Evolutionary conservation across 2,888 invertebrate species (phyloP), one percentile per base, ranked within the genome.

Genomic region (Schrankia costaestrigalis): DNA sequence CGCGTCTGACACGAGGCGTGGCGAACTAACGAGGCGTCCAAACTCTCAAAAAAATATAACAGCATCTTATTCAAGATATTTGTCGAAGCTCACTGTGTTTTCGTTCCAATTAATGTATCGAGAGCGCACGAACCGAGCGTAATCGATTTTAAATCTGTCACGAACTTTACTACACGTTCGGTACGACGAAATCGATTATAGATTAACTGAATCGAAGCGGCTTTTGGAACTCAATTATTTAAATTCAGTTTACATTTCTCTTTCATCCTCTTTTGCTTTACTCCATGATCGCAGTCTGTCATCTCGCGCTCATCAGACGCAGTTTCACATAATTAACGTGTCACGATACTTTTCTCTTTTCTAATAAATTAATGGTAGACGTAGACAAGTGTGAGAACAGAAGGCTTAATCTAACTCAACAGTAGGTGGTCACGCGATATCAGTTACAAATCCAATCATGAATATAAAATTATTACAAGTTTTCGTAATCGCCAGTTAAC

Each of bases 21-120:
- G 58, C 51, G 22, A 31, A 41, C 60, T 75, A 78, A 79, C 69
- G 75, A 78, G 67, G 61, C 65, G 33, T 59, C 48, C 46, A 47
- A 27, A 35, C 41, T 35, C 41, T 36, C 27, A 51, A 51, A 60
- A 54, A 55, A 42, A 55, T 52, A 54, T 35, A 46, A 48, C 53
- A 48, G 36, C 41, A 46, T 50, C 57, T 68, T 56, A 59, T 58
- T 70, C 64, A 48, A 72, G 71, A 73, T 73, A 72, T 75, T 70
- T 68, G 71, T 71, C 67, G 66, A 53, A 41, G 37, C 41, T 55
- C 35, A 57, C 57, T 50, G 59, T 56, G 62, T 61, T 65, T 58
- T 64, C 63, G 64, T 67, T 74, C 82, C 83, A 84, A 83, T 83
- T 84, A 83, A 69, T 57, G 73, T 61, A 66, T 68, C 64, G 68